Evolutionary conservation across 2,113 vertebrate genomes (phyloP), one percentile per base, ranked within the genome.

Genomic region (Acanthisitta chloris): DNA sequence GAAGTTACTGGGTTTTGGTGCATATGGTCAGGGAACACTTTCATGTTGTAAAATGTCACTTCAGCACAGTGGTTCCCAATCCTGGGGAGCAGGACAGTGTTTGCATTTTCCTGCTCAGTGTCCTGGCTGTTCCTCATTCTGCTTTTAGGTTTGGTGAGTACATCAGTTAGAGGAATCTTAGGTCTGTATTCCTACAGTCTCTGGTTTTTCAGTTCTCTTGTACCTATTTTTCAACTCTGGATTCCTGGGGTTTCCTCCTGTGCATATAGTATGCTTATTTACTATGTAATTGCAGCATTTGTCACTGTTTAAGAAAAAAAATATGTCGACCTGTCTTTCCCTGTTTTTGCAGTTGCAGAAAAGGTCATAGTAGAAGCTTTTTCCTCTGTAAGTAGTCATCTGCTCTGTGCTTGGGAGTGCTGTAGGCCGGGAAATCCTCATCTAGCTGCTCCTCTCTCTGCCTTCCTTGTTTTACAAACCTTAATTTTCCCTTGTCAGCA

Each of bases 91-190:
- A 19, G n/a, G 28, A 42, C 0, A 0, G 34, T 40, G 24, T 55
- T 66, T 52, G 6, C 3, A 0, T 86, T 24, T 2, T 52, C 10
- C 12, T 48, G 11, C 12, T 61, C 16, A 19, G 58, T 1, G 2
- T 67, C n/a, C 40, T 90, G 34, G 9, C 26, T 82, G 21, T 82
- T 36, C 16, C 58, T 70, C 20, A 28, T 45, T 62, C 29, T 54
- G 26, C 3, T 86, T 86, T 58, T 43, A 9, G n/a, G 67, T 34
- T 43, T 17, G 10, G 16, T n/a, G 17, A n/a, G 5, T 45, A 16
- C n/a, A 54, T 25, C 15, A 34, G 24, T 79, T 73, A 59, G 1
- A 36, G 3, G 33, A 43, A 31, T 48, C 24, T 43, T 58, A 43
- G 31, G 16, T 14, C 29, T 58, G 4, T n/a, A 18, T 52, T 74